phyloP scores from a whole-genome alignment of 2,113 vertebrate species.

The Pterocles orientalis region DNA sequence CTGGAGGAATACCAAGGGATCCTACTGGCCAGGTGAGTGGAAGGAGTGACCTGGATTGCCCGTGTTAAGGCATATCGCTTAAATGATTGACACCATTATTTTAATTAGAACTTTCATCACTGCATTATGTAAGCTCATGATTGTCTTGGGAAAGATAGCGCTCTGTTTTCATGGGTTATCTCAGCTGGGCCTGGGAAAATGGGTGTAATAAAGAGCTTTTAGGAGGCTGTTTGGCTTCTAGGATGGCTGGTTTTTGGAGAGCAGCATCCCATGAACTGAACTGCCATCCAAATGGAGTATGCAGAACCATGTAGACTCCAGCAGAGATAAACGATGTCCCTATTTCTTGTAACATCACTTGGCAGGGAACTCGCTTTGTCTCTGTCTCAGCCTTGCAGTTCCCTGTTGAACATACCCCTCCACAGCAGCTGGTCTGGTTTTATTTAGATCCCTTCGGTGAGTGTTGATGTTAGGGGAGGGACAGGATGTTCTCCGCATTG shows the following conservation, averaged over 20 bases:
- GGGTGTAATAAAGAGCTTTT: constrained; percentile 11
- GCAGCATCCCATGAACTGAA: constrained; percentile 47
- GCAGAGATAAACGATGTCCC: constrained; percentile 55
- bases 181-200: not conserved
- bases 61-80: accelerated
- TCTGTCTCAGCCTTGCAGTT: constrained; percentile 28
- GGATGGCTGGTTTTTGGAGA: constrained; percentile 35
- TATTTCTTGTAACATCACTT: constrained; percentile 53
- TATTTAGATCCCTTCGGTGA: constrained; percentile 55
- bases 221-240: constrained; percentile 14
- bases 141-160: not conserved
- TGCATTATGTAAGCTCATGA: accelerated
- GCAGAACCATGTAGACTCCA: constrained; percentile 48
- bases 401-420: constrained; percentile 54
- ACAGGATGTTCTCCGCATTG: constrained; percentile 60
- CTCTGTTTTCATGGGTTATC: not conserved
- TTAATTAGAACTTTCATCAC: not conserved
- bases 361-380: constrained; percentile 40
- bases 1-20: constrained; percentile 99
- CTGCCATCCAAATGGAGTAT: not conserved
- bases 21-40: constrained; percentile 89
- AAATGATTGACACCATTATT: not conserved
- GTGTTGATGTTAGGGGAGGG: constrained; percentile 42
- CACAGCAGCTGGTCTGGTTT: constrained; percentile 71
- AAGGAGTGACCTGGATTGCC: not conserved